Conservation (phyloP, 2,888 invertebrate species). For the Noctua fimbriata region DNA sequence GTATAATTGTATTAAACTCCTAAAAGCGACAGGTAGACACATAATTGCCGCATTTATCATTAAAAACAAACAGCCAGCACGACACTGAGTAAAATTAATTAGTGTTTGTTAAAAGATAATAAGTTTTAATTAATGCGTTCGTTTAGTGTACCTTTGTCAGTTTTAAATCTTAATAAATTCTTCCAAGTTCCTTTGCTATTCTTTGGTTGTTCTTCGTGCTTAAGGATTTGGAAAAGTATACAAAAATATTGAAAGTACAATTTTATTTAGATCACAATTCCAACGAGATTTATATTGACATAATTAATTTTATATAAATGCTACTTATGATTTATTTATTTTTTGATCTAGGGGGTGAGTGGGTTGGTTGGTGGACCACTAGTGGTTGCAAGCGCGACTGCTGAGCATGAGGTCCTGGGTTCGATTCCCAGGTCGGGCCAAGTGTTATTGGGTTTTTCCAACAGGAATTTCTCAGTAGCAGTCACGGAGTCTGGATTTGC, state of each 20-base stretch:
- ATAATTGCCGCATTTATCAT: slow-evolving; percentile 78
- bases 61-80: slow-evolving; percentile 73
- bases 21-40: slow-evolving; percentile 53
- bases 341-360: too few relatives aligned
- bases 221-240: not conserved
- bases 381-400: too few relatives aligned
- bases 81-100: slow-evolving; percentile 75
- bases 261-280: not conserved
- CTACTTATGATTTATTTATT: too few relatives aligned
- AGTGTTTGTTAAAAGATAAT: slow-evolving; percentile 70
- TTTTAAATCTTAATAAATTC: slow-evolving; percentile 58
- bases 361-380: too few relatives aligned
- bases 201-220: slow-evolving; percentile 1
- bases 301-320: too few relatives aligned
- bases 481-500: too few relatives aligned
- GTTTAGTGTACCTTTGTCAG: slow-evolving; percentile 43
- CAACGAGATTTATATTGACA: too few relatives aligned
- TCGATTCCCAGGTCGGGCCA: too few relatives aligned
- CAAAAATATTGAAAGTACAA: not conserved
- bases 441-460: too few relatives aligned
- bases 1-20: slow-evolving; percentile 43
- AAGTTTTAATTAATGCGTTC: slow-evolving; percentile 64
- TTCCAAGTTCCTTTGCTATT: slow-evolving; percentile 2
- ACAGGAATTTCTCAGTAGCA: too few relatives aligned
- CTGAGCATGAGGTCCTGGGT: too few relatives aligned